Conservation (phyloP, 92 coral and sea anemone species). For the Paragorgia papillata region DNA sequence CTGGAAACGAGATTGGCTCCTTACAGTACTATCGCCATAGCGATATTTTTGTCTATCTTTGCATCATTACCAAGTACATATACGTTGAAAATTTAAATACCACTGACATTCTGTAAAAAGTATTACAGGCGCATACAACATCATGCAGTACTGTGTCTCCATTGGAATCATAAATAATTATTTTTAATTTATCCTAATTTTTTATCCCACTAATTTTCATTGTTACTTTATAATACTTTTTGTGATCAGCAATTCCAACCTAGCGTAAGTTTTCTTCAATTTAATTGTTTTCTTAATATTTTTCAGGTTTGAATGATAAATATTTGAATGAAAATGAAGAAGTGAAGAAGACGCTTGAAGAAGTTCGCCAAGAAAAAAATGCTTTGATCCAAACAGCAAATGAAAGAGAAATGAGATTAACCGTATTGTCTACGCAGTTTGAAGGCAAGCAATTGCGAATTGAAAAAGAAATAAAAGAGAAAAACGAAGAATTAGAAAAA, state of each 20-base stretch:
- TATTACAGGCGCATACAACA: too few relatives aligned
- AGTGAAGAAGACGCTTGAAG: conserved; percentile 64
- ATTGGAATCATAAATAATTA: too few relatives aligned
- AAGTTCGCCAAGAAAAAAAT: conserved; percentile 70
- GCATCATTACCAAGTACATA: too few relatives aligned
- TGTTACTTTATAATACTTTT: background rate
- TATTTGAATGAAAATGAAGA: conserved; percentile 79
- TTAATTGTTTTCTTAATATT: background rate
- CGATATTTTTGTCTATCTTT: too few relatives aligned
- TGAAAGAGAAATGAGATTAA: conserved; percentile 81
- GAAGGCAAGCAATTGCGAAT: conserved; percentile 75
- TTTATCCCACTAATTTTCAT: too few relatives aligned
- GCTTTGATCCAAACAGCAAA: conserved; percentile 51
- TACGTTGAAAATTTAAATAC: too few relatives aligned
- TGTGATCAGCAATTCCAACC: background rate
- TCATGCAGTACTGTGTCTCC: too few relatives aligned
- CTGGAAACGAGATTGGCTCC: too few relatives aligned
- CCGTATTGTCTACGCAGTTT: conserved; percentile 75
- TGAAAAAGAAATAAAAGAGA: conserved; percentile 82
- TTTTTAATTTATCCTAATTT: background rate
- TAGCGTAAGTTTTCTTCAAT: background rate
- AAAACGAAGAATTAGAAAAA: conserved; percentile 50
- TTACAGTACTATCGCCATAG: too few relatives aligned
- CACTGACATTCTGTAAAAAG: too few relatives aligned
- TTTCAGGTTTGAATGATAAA: conserved; percentile 68